Conservation (phyloP, 2,888 invertebrate genomes). For the Deladenus siricidicola region DNA sequence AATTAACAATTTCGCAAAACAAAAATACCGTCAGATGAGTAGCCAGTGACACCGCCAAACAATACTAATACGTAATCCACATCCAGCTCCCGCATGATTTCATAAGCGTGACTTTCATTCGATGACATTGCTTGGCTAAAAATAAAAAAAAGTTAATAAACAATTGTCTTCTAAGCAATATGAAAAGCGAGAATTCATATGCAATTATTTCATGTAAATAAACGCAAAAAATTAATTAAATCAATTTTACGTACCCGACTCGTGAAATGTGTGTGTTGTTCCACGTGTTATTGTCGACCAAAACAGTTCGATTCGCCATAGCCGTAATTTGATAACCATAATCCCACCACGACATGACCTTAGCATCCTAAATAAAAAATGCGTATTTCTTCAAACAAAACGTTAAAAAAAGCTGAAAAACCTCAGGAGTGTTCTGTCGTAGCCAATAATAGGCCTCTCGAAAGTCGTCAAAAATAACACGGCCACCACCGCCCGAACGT, state of each 20-base stretch:
- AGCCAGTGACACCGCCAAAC: slow-evolving; percentile 95
- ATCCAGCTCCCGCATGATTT: slow-evolving; percentile 92
- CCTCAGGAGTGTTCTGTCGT: slow-evolving; percentile 84
- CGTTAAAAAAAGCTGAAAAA: slow-evolving; percentile 2
- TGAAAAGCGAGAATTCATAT: no score
- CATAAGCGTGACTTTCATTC: slow-evolving; percentile 87
- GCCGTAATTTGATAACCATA: slow-evolving; percentile 95
- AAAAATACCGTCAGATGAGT: slow-evolving; percentile 79
- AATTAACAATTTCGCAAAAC: background rate
- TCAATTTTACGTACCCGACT: slow-evolving; percentile 26
- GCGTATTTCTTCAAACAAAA: slow-evolving; percentile 4
- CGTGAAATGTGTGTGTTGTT: slow-evolving; percentile 90
- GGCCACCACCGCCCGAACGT: slow-evolving; percentile 69
- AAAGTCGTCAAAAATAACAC: slow-evolving; percentile 98
- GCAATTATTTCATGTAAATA: no score
- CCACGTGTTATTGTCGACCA: slow-evolving; percentile 92
- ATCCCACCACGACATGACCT: slow-evolving; percentile 99
- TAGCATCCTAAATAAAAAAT: slow-evolving; percentile 66
- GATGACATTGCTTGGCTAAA: slow-evolving; percentile 77
- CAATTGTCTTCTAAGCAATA: background rate
- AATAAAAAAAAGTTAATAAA: background rate
- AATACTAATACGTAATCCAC: slow-evolving; percentile 91
- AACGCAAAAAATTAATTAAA: no score
- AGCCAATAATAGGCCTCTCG: slow-evolving; percentile 97
- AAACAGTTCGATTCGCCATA: slow-evolving; percentile 92